Evolutionary conservation across 2,797 vertebrate genomes (phyloP).

Genomic region (Siniperca obscura): DNA sequence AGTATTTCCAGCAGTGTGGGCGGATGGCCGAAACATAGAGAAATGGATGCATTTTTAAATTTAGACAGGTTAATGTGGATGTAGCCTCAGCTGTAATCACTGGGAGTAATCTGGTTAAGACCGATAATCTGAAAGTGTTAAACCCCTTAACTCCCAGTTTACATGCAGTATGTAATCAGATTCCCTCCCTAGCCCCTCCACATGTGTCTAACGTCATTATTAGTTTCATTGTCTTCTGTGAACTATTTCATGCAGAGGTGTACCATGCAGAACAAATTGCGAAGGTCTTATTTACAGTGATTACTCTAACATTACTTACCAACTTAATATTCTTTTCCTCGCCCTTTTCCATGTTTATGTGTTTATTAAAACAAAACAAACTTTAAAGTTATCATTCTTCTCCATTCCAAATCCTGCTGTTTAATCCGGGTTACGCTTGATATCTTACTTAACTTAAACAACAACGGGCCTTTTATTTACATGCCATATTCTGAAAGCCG

Average conservation of each 20-base stretch:
- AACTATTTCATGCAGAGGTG: neutral
- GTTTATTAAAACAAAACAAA: neutral
- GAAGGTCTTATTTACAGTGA: neutral
- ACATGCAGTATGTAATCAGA: slow-evolving; percentile 13
- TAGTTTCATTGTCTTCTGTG: neutral
- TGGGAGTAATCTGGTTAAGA: slow-evolving; percentile 11
- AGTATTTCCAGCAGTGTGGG: neutral
- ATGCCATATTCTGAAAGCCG: neutral
- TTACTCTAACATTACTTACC: neutral
- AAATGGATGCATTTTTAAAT: neutral
- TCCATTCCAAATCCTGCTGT: neutral
- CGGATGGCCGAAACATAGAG: neutral
- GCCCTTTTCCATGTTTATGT: neutral
- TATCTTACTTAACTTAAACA: neutral
- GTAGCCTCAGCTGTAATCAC: neutral
- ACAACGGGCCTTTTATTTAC: neutral
- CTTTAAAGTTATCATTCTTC: neutral
- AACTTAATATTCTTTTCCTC: neutral
- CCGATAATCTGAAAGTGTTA: slow-evolving; percentile 39
- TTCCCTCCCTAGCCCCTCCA: neutral
- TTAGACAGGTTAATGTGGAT: too few species aligned
- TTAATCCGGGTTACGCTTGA: neutral
- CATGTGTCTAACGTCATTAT: neutral
- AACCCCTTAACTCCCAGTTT: slow-evolving; percentile 12
- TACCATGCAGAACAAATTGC: neutral